Evolutionary conservation across 1,140 invertebrate species (phyloP).

Genomic region (Teleogryllus occipitalis): DNA sequence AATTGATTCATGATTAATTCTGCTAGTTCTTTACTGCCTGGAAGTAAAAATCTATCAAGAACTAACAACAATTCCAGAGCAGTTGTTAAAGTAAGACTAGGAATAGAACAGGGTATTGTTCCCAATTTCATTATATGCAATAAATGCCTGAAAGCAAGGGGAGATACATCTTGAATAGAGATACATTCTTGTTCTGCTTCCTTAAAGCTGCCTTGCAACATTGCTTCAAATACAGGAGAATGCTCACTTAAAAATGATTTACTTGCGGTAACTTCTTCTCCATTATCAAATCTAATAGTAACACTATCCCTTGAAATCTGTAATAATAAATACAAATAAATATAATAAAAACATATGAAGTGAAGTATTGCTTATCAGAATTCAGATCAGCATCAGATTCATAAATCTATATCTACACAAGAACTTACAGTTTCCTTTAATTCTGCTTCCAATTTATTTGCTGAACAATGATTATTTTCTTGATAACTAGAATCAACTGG

Average conservation of each 20-base stretch:
- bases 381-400: too few relatives aligned
- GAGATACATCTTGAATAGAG: conserved; percentile 10
- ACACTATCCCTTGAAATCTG: not conserved
- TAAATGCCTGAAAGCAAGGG: not conserved
- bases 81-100: not conserved
- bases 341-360: too few relatives aligned
- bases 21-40: conserved; percentile 9
- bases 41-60: conserved; percentile 12
- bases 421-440: too few relatives aligned
- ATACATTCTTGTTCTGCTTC: conserved; percentile 10
- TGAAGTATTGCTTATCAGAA: too few relatives aligned
- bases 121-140: conserved; percentile 3
- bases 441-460: too few relatives aligned
- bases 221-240: conserved; percentile 17
- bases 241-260: conserved; percentile 6
- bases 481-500: too few relatives aligned
- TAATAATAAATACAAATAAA: too few relatives aligned
- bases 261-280: not conserved
- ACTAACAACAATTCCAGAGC: not conserved
- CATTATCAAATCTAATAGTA: conserved; percentile 9
- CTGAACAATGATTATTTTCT: too few relatives aligned
- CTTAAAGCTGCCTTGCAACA: conserved; percentile 13
- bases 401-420: too few relatives aligned
- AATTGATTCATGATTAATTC: conserved; percentile 1
- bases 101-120: not conserved